These are phyloP conservation scores for Echinometra lucunter DNA, from an alignment of 53 echinoderm and acorn worm species.

Conservation along the genomic window DNA sequence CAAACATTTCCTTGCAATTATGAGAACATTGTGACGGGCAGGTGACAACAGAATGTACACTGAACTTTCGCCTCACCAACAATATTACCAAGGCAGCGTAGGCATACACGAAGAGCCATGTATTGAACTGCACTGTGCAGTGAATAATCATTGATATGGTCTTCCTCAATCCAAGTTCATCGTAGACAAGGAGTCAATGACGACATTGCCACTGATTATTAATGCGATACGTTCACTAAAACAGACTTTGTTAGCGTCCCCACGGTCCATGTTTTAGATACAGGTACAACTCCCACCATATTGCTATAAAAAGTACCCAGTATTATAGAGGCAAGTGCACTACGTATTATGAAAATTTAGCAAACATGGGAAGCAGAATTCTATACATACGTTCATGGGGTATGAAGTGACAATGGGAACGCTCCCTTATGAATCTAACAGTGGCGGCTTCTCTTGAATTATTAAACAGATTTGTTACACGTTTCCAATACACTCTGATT, in stretches of 20 bases:
- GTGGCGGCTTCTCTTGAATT: not conserved
- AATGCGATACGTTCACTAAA: not conserved
- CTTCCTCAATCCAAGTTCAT: constrained; percentile 23
- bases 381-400: not conserved
- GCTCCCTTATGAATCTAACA: not conserved
- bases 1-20: constrained; percentile 57
- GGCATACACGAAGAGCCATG: not conserved
- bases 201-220: constrained; percentile 13
- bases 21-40: not conserved
- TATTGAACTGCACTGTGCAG: not conserved
- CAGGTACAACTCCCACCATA: not conserved
- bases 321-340: not conserved
- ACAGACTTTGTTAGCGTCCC: not conserved
- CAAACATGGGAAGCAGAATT: not conserved
- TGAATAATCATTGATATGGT: constrained; percentile 7
- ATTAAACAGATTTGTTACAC: constrained; percentile 48
- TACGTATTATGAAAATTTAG: not conserved
- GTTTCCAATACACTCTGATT: constrained; percentile 6
- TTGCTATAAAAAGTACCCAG: not conserved
- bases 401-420: not conserved
- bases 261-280: not conserved
- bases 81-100: not conserved
- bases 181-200: not conserved
- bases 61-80: not conserved
- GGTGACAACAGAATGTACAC: not conserved